Conservation (phyloP, 2,888 invertebrate genomes). For the Emmelina monodactyla region DNA sequence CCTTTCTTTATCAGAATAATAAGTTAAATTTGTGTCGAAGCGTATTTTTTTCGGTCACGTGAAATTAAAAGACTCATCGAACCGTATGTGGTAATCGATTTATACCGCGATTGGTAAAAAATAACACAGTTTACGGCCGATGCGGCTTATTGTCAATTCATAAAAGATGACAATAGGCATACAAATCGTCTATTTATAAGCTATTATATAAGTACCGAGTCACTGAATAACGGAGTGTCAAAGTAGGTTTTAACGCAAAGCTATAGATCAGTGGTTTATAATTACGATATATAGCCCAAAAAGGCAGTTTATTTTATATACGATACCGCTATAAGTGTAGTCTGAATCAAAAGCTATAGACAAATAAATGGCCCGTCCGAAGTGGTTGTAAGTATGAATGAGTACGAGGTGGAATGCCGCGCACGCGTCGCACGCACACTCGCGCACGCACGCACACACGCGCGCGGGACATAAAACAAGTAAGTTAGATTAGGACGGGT, state of each 20-base stretch:
- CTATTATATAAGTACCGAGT: not conserved
- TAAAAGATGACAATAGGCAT: not conserved
- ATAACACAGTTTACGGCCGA: not conserved
- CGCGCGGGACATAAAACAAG: constrained; percentile 26
- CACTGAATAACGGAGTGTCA: not conserved
- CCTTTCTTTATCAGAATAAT: too few species aligned
- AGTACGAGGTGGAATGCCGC: constrained; percentile 52
- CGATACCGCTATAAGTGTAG: not conserved
- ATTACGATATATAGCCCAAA: not conserved
- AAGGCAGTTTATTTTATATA: too few species aligned
- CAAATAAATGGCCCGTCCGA: constrained; percentile 27
- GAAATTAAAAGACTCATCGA: too few species aligned
- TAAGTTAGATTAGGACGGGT: constrained; percentile 32
- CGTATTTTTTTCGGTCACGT: too few species aligned
- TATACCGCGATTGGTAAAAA: constrained; percentile 2
- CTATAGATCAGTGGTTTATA: not conserved
- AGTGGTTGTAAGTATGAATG: constrained; percentile 46
- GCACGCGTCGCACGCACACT: constrained; percentile 34
- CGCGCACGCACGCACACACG: constrained; percentile 16
- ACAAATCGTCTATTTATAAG: too few species aligned
- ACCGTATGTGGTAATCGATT: too few species aligned
- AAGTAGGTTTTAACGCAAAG: not conserved
- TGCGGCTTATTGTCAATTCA: not conserved
- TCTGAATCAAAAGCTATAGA: constrained; percentile 23
- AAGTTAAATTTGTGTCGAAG: too few species aligned